Base-by-base conservation (phyloP, 1,140 invertebrate genomes). In the Drosophila trapezifrons region DNA sequence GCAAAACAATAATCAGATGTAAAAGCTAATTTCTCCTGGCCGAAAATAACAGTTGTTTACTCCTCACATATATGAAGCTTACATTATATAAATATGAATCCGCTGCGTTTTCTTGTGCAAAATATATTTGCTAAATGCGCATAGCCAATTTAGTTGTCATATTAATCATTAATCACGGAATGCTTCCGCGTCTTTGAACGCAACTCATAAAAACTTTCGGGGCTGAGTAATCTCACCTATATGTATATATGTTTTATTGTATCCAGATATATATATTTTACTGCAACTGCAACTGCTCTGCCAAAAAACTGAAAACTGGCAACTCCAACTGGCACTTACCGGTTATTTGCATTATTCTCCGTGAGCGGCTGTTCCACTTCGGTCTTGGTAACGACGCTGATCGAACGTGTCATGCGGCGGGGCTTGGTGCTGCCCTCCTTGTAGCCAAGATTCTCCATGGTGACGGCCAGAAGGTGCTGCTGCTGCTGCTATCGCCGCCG, bases 361-460 rank as follows among this genome's bases (percentile, higher is more conserved):
- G 86, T 84, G 59, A 92, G 84, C 58, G 91, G 91, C 71, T 91
- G 87, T 78, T 92, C 90, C 66, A 87, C 78, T 82, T 92, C 91
- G 87, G 76, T 92, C 76, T 92, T 92, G 75, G 91, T 92, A 70
- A 92, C 84, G 64, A 91, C 87, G 67, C 91, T 92, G 70, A 90
- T 90, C 62, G 90, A 87, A 80, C 91, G 82, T 84, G 90, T 84
- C 79, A 92, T 92, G 52, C 91, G 84, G 58, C 91, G 76, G 54
- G 91, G 90, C 64, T 92, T 92, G 32, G 91, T 82, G 60, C 87
- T 90, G 73, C 91, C 91, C 80, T 92, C 91, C 76, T 92, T 92
- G 54, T 92, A 92, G 65, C 91, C 91, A 56, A 92, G 82, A 91
- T 92, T 92, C 84, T 92, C 91, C 91, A 92, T 92, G 56, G 52